Percentiles rank a stretch among this genome's conserved stretches.
These are phyloP conservation scores for Caenorhabditis sp. DNA, from an alignment of 2,888 invertebrate species.

Conservation along the genomic window DNA sequence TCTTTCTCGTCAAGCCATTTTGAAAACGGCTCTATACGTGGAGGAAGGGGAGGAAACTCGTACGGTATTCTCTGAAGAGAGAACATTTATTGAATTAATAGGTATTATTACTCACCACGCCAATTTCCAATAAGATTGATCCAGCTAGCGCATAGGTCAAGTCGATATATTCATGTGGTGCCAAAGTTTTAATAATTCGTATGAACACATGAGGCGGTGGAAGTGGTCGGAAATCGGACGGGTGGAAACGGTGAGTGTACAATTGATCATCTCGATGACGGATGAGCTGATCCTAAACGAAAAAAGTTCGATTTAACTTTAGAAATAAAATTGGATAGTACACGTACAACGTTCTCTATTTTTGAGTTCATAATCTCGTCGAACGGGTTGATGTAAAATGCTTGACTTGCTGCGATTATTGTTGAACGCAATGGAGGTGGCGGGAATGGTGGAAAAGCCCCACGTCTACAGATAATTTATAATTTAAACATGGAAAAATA, in stretches of 20 bases:
- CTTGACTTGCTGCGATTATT: slow-evolving; percentile 31
- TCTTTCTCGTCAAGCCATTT: slow-evolving; percentile 4
- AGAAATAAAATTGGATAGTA: background rate
- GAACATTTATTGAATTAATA: background rate
- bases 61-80: slow-evolving; percentile 12
- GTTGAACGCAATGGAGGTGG: slow-evolving; percentile 26
- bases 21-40: slow-evolving; percentile 30
- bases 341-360: background rate
- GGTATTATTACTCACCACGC: slow-evolving; percentile 4
- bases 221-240: slow-evolving; percentile 23
- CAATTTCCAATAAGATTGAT: slow-evolving; percentile 17
- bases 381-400: slow-evolving; percentile 18
- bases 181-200: slow-evolving; percentile 21
- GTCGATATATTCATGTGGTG: slow-evolving; percentile 35
- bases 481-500: background rate
- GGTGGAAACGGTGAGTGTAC: slow-evolving; percentile 17
- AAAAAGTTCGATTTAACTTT: background rate
- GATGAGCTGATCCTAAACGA: background rate
- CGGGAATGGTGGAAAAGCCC: slow-evolving; percentile 29
- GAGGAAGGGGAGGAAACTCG: slow-evolving; percentile 24
- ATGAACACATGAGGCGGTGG: slow-evolving; percentile 34
- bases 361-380: slow-evolving; percentile 5
- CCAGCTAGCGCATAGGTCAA: slow-evolving; percentile 34
- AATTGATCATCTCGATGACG: background rate
- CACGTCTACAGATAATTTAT: slow-evolving; percentile 1